phyloP scores from a whole-genome alignment of 2,113 vertebrate genomes.

The Channa maculata region DNA sequence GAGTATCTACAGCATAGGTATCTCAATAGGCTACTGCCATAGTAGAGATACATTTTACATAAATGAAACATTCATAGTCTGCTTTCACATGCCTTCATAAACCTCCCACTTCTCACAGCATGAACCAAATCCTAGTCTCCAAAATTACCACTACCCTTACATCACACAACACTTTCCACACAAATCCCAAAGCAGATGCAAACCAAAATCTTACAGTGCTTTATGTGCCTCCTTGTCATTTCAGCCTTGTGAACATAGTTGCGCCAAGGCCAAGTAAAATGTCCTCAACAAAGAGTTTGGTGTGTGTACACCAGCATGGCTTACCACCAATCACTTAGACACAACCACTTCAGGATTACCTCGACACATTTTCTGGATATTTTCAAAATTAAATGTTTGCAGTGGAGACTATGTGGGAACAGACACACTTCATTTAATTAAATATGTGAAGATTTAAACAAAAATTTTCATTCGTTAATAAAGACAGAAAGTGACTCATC shows the following conservation, averaged over 20 bases:
- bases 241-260: constrained; percentile 58
- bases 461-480: not conserved
- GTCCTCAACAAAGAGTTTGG: constrained; percentile 61
- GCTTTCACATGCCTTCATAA: constrained; percentile 33
- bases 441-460: not conserved
- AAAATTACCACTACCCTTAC: constrained; percentile 37
- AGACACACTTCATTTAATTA: not conserved
- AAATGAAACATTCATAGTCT: constrained; percentile 34
- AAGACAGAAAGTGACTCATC: constrained; percentile 28
- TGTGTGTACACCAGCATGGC: constrained; percentile 53
- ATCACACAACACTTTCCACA: constrained; percentile 23
- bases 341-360: constrained; percentile 50
- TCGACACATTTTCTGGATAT: constrained; percentile 20
- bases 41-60: constrained; percentile 42
- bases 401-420: not conserved
- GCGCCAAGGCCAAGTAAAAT: constrained; percentile 59
- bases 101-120: constrained; percentile 35
- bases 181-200: constrained; percentile 24
- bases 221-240: constrained; percentile 52
- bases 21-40: constrained; percentile 9
- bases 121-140: constrained; percentile 21
- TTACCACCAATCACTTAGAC: constrained; percentile 60
- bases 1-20: not conserved
- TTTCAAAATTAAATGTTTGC: constrained; percentile 37
- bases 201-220: constrained; percentile 51